These are phyloP conservation scores for Cepaea nemoralis DNA, from an alignment of 1,140 invertebrate species.

Conservation along the genomic window DNA sequence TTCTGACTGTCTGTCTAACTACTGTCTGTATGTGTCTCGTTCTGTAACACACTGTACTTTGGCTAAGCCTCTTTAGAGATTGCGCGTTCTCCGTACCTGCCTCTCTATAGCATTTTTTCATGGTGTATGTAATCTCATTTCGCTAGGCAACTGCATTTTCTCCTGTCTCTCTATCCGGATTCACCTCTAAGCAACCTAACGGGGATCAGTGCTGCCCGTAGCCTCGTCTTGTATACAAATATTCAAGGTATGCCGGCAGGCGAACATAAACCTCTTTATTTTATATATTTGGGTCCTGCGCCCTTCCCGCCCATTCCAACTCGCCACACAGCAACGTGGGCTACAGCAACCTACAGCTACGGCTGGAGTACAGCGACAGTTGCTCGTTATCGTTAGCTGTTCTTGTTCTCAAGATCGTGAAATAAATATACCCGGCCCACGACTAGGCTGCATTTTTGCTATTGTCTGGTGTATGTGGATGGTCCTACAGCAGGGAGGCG, in stretches of 20 bases:
- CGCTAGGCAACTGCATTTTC: neutral
- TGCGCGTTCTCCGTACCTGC: neutral
- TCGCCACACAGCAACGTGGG: conserved; percentile 6
- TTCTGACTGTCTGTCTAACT: too few relatives aligned
- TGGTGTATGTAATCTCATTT: neutral
- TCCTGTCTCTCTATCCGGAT: neutral
- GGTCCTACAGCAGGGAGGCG: neutral
- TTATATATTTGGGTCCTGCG: neutral
- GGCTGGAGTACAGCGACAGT: neutral
- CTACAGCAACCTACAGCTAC: too few relatives aligned
- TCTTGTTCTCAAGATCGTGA: conserved; percentile 5
- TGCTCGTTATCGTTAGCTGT: conserved; percentile 11
- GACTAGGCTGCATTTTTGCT: neutral
- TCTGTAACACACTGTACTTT: too few relatives aligned
- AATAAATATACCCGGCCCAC: neutral
- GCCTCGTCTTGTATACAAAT: neutral
- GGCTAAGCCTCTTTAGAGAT: too few relatives aligned
- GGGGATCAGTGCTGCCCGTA: neutral
- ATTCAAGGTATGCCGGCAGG: conserved; percentile 4
- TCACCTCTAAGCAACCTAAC: neutral
- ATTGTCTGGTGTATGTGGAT: neutral
- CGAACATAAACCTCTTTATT: conserved; percentile 9
- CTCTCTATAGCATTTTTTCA: neutral
- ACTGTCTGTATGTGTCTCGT: too few relatives aligned
- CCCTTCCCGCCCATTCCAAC: conserved; percentile 2